These are phyloP conservation scores for Brachynemurus nebulosus DNA, from an alignment of 2,888 invertebrate species.

Conservation along the genomic window DNA sequence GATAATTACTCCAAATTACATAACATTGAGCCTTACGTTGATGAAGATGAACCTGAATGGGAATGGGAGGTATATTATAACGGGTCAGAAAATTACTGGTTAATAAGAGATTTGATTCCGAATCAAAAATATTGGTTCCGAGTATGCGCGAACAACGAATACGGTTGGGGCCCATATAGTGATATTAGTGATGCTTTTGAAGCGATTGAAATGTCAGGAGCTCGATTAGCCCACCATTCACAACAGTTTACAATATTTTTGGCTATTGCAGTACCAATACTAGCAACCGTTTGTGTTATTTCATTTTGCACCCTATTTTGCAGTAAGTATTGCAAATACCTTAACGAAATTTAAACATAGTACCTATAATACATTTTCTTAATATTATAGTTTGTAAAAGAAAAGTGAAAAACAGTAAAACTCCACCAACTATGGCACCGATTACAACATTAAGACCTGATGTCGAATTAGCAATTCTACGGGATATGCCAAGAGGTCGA, in stretches of 20 bases:
- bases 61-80: slow-evolving; percentile 57
- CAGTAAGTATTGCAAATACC: slow-evolving; percentile 36
- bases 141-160: slow-evolving; percentile 62
- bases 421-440: slow-evolving; percentile 38
- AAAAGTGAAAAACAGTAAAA: slow-evolving; percentile 54
- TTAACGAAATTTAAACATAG: not conserved
- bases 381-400: slow-evolving; percentile 43
- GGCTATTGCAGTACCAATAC: slow-evolving; percentile 45
- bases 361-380: not conserved
- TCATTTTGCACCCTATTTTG: slow-evolving; percentile 35
- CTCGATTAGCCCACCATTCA: slow-evolving; percentile 36
- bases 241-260: slow-evolving; percentile 42
- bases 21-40: slow-evolving; percentile 34
- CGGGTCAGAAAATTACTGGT: slow-evolving; percentile 71
- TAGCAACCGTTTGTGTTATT: slow-evolving; percentile 23
- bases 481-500: slow-evolving; percentile 57
- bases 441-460: slow-evolving; percentile 45
- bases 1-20: slow-evolving; percentile 3
- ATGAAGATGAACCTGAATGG: slow-evolving; percentile 37
- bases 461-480: slow-evolving; percentile 71
- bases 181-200: slow-evolving; percentile 47
- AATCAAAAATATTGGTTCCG: slow-evolving; percentile 54
- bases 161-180: slow-evolving; percentile 74
- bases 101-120: slow-evolving; percentile 49
- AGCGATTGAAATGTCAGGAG: slow-evolving; percentile 26